Base-by-base conservation (phyloP, 2,888 invertebrate genomes). In the Alsophila aescularia region DNA sequence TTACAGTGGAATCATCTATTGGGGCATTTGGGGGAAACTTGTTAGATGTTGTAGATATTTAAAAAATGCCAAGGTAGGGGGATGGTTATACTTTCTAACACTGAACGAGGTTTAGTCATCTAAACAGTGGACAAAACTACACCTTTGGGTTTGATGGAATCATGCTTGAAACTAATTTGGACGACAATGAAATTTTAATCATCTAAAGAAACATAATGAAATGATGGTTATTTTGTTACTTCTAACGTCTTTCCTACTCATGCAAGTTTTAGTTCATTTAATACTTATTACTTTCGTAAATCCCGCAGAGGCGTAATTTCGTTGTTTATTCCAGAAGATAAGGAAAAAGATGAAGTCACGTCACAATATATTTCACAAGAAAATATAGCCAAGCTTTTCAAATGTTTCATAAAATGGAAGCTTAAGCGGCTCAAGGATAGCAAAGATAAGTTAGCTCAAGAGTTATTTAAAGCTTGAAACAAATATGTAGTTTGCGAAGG, bases 41-140 rank as follows among this genome's bases (percentile, higher is more conserved):
- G 83, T 85, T 82, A 80, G 75, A 79, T 60, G 57, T 63, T 64
- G 67, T 66, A 60, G 58, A 39, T 49, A 49, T 63, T 58, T 58
- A 67, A 75, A 83, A n/a, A 87, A 87, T 85, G 85, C 89, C 90
- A 91, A 91, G 90, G 90, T 90, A 91, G 90, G 90, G 90, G 83
- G 82, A 48, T 55, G 36, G 55, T 86, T 81, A 83, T 73, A 53
- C 68, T 64, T 35, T 45, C 73, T 69, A 72, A 74, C 68, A 69
- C 61, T 58, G 43, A 58, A 72, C 75, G 77, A 64, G 61, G 61
- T 69, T 70, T 70, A 70, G 64, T 56, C 12, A 37, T 47, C 50
- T 51, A 56, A 48, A 44, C 48, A 54, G 10, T 49, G 55, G 55
- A 41, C 24, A 45, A 40, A 40, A 70, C 81, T 90, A 90, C 90